Base-by-base conservation (phyloP, 2,113 vertebrate species). In the Urocolius indicus region DNA sequence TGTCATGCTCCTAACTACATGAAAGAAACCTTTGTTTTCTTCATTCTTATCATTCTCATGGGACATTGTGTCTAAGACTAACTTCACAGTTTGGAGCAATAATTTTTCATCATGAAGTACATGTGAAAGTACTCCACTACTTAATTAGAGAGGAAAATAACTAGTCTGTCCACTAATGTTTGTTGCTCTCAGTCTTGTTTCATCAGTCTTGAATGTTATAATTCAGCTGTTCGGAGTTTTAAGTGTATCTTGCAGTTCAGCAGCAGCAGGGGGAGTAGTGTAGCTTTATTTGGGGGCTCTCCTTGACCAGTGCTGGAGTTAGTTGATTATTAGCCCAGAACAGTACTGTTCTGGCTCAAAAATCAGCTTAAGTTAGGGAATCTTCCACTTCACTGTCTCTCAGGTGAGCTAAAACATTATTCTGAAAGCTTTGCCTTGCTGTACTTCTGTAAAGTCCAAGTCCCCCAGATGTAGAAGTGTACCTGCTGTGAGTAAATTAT, bases 251-350 rank as follows among this genome's bases (percentile, higher is more conserved):
- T 84, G 75, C 91, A 48, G 83, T 76, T 59, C 3, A 10, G 83
- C 63, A 92, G 94, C 96, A 95, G 96, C 93, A 97, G 96, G 93
- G 96, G 96, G 96, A 97, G 96, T 67, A 89, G 84, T 97, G 89
- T 96, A 97, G 89, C 96, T 96, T 95, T 82, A 16, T 68, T 65
- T 79, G 65, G 76, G 87, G 57, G 26, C 86, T 94, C 26, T 94
- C 59, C 43, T 71, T 93, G 86, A 6, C 86, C 61, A 11, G 2
- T 11, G 2, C 61, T 30, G 11, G 43, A 77, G 32, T 43, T 58
- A 12, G 29, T 18, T 49, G 49, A 22, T 67, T 32, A 9, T 51
- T 65, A 90, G 76, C 80, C 46, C 76, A 22, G 72, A 67, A 59
- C 38, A 48, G 18, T 10, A 51, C 55, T 89, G 34, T 23, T 72